Conservation (phyloP, 64 coral and sea anemone genomes). For the Catalaphyllia jardinei region DNA sequence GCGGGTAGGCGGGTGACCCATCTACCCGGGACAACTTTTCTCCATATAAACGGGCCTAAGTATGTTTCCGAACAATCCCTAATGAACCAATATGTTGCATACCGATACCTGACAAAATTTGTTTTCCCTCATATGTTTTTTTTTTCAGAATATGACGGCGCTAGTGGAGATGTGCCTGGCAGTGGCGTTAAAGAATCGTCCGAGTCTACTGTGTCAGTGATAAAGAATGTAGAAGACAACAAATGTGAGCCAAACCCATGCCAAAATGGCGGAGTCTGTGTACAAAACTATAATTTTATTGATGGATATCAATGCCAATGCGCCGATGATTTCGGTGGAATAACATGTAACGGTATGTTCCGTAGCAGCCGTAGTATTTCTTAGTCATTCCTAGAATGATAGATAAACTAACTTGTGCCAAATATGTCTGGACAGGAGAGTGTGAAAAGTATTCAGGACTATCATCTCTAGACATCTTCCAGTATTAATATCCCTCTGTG, state of each 20-base stretch:
- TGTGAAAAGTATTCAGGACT: too few species aligned
- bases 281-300: conserved; percentile 54
- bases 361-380: too few species aligned
- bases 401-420: too few species aligned
- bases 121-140: not conserved
- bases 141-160: not conserved
- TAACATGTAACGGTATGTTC: conserved; percentile 73
- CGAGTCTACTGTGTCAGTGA: not conserved
- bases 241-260: conserved; percentile 58
- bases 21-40: too few species aligned
- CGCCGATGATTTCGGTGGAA: conserved; percentile 72
- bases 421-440: too few species aligned
- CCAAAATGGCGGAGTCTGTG: conserved; percentile 71
- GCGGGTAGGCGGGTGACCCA: too few species aligned
- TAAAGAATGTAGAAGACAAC: not conserved
- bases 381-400: too few species aligned
- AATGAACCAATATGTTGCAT: not conserved
- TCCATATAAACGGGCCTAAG: too few species aligned
- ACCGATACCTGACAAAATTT: not conserved
- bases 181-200: not conserved
- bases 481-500: too few species aligned
- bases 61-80: too few species aligned
- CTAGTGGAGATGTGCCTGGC: not conserved
- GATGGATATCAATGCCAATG: conserved; percentile 90
- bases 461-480: too few species aligned